Base-by-base conservation (phyloP, 2,888 invertebrate genomes). In the Drosophila neutralis region DNA sequence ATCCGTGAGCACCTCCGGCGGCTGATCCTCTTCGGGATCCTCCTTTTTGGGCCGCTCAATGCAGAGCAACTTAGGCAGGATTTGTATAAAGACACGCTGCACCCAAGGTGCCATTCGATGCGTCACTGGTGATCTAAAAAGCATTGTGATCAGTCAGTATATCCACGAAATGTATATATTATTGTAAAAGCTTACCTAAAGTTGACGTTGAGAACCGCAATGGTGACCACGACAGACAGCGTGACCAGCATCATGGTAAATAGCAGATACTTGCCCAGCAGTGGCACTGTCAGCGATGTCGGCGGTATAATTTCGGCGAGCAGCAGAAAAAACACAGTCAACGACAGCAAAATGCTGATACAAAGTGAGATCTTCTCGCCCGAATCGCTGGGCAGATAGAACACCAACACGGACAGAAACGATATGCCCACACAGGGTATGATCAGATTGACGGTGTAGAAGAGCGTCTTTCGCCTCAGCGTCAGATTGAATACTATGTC, bases 401-500 rank as follows among this genome's bases (percentile, higher is more conserved):
- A 99, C 78, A 99, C 99, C 76, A 99, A 94, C 71, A 99, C 98
- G 83, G 98, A 98, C 78, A 99, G 95, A 93, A 98, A 98, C 73
- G 98, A 98, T 92, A 99, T 98, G 81, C 98, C 98, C 76, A 99
- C 98, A 93, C 98, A 99, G 64, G 98, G 99, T 91, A 98, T 98
- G 91, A 99, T 98, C 81, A 99, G 95, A 93, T 99, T 99, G 91
- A 99, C 98, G 61, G 98, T 98, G 94, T 99, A 99, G 94, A 99
- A 99, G 75, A 99, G 95, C 42, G 99, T 98, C 94, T 98, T 98
- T 89, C 98, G 95, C 87, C 98, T 94, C 73, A 98, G 94, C 76
- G 98, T 98, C 91, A 99, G 96, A 94, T 99, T 98, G 94, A 99
- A 99, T 88, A 98, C 98, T 91, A 99, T 98, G 94, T 99, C 99